Conservation (phyloP, 1,140 invertebrate species). For the Cyclargus thomasi region DNA sequence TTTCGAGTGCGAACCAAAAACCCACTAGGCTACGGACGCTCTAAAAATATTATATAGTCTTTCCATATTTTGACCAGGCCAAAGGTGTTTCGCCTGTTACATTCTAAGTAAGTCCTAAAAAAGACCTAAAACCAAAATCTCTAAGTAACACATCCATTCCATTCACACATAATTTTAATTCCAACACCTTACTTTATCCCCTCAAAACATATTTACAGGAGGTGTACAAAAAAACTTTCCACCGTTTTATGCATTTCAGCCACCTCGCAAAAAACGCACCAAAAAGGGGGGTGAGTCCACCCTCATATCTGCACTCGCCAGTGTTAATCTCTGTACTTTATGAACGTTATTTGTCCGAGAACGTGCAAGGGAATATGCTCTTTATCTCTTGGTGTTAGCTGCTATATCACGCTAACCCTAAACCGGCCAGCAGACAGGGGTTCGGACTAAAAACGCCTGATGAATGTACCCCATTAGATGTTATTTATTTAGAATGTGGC, state of each 20-base stretch:
- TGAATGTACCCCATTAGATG: slow-evolving; percentile 76
- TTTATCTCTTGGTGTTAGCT: slow-evolving; percentile 29
- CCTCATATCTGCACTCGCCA: slow-evolving; percentile 59
- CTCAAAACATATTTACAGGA: not conserved
- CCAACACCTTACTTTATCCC: not conserved
- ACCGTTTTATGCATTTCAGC: slow-evolving; percentile 15
- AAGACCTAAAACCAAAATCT: no score
- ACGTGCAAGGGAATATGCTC: slow-evolving; percentile 28
- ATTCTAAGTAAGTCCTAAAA: no score
- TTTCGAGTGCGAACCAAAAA: no score
- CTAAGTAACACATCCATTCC: not conserved
- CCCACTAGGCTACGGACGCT: no score
- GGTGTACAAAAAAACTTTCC: not conserved
- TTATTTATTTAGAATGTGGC: slow-evolving; percentile 76
- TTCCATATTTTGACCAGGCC: no score
- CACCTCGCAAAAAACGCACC: slow-evolving; percentile 65
- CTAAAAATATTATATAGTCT: no score
- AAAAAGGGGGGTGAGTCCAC: slow-evolving; percentile 55
- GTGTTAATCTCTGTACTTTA: slow-evolving; percentile 62
- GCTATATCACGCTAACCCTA: slow-evolving; percentile 23
- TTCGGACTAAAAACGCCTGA: slow-evolving; percentile 70
- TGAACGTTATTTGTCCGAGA: slow-evolving; percentile 54
- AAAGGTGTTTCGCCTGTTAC: no score
- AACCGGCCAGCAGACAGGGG: slow-evolving; percentile 43
- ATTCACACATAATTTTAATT: not conserved